Conservation (phyloP, 1,140 invertebrate species). For the Daktulosphaira vitifoliae region DNA sequence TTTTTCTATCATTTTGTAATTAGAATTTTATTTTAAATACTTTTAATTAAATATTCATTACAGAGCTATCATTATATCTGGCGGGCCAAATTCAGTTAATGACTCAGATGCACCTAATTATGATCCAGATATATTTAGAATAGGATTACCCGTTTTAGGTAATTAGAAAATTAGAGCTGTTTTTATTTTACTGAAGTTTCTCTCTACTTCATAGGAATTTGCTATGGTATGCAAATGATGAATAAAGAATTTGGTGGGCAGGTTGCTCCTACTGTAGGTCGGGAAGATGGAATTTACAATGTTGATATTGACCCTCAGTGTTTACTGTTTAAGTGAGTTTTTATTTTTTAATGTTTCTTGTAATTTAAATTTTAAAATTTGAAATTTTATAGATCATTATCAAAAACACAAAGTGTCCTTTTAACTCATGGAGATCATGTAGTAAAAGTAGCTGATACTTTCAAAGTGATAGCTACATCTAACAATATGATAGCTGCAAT, state of each 20-base stretch:
- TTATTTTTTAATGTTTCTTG: not conserved
- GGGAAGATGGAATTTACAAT: slow-evolving; percentile 92
- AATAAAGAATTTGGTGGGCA: slow-evolving; percentile 97
- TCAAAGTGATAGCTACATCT: slow-evolving; percentile 75
- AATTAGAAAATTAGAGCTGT: slow-evolving; percentile 36
- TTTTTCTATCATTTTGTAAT: too few relatives aligned
- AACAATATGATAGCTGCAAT: slow-evolving; percentile 80
- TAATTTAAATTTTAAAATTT: slow-evolving; percentile 36
- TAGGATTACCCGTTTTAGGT: slow-evolving; percentile 89
- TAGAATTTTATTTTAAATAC: too few relatives aligned
- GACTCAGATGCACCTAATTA: slow-evolving; percentile 89
- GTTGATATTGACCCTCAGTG: slow-evolving; percentile 84
- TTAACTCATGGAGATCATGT: slow-evolving; percentile 96
- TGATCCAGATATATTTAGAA: slow-evolving; percentile 90
- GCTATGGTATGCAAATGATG: slow-evolving; percentile 99
- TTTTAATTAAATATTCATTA: slow-evolving; percentile 41
- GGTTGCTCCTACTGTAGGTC: slow-evolving; percentile 70
- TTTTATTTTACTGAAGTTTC: slow-evolving; percentile 34
- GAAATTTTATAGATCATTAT: slow-evolving; percentile 59
- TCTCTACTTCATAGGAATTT: slow-evolving; percentile 62
- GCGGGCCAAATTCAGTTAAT: slow-evolving; percentile 94
- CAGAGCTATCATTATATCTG: slow-evolving; percentile 94
- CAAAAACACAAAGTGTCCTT: slow-evolving; percentile 79
- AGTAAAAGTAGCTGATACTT: slow-evolving; percentile 76
- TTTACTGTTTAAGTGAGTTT: slow-evolving; percentile 83